Evolutionary conservation across 2,888 invertebrate species (phyloP), one percentile per base, ranked within the genome.

Genomic region (Eilema sororculum): DNA sequence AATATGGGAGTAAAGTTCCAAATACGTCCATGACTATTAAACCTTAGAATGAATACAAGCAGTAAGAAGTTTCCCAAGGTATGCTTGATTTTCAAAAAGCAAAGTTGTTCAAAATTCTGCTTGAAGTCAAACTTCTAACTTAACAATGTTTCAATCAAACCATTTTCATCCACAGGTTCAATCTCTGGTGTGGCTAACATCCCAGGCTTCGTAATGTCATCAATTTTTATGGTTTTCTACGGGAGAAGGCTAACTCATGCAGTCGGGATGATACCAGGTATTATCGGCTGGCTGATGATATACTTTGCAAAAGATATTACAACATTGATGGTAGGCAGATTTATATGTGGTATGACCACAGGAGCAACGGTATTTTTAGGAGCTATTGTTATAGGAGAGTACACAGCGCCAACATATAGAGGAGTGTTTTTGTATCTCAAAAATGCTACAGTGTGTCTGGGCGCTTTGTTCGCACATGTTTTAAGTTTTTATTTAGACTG

Each of bases 361-460:
- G 72, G 65, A 0, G 80, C 72, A 0, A 80, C 80, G 0, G 77
- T 78, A 0, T 81, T 93, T 1, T 76, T 91, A 9, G 86, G 86
- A 20, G 87, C 93, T 0, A 89, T 95, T 8, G 93, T 93, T 69
- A 90, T 94, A 37, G 92, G 92, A 46, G 96, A 96, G 84, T 93
- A 89, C 12, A 90, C 91, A 1, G 90, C 93, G 62, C 96, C 95
- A 0, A 91, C 90, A 72, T 90, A 96, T 59, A 90, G 96, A 61
- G 96, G 96, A 9, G 89, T 95, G 3, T 89, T 96, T 5, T 88
- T 96, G n/a, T 78, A 82, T 57, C 41, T 82, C 0, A 83, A 83
- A 56, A 83, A 78, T 61, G 75, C 77, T 0, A 67, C 78, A 8
- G 75, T 80, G 3, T 78, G 77, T 25, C 33, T 78, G 61, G 82